Conservation (phyloP, 2,113 vertebrate genomes). For the Sander vitreus region DNA sequence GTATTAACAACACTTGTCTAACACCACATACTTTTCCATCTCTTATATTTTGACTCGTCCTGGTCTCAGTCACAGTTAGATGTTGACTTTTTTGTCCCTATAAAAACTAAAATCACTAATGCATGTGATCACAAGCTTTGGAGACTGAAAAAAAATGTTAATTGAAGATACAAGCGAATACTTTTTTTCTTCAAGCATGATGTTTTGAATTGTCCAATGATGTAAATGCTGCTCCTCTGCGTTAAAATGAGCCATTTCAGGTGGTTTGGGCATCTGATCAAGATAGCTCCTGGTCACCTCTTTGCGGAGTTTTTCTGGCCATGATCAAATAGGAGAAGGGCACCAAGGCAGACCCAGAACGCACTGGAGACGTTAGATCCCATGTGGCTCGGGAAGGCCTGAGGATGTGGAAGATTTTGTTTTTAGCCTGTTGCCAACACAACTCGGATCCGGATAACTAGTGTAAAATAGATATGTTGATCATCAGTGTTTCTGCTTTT, state of each 20-base stretch:
- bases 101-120: no score
- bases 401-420: background rate
- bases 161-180: background rate
- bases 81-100: no score
- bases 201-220: background rate
- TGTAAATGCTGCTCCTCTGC: background rate
- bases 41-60: background rate
- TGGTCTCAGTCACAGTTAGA: background rate
- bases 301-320: background rate
- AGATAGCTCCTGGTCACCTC: background rate
- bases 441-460: background rate
- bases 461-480: constrained; percentile 15
- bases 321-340: background rate
- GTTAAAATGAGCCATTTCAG: background rate
- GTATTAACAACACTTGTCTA: background rate
- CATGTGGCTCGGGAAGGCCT: background rate
- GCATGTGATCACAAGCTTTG: background rate
- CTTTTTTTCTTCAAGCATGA: background rate
- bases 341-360: background rate
- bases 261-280: no score
- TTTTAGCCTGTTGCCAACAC: background rate
- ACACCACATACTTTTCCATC: background rate
- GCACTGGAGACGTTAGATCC: accelerated
- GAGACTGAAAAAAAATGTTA: background rate
- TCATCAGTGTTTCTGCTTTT: background rate